phyloP scores from a whole-genome alignment of 1,140 invertebrate genomes.

The Rhagoletis zephyria region DNA sequence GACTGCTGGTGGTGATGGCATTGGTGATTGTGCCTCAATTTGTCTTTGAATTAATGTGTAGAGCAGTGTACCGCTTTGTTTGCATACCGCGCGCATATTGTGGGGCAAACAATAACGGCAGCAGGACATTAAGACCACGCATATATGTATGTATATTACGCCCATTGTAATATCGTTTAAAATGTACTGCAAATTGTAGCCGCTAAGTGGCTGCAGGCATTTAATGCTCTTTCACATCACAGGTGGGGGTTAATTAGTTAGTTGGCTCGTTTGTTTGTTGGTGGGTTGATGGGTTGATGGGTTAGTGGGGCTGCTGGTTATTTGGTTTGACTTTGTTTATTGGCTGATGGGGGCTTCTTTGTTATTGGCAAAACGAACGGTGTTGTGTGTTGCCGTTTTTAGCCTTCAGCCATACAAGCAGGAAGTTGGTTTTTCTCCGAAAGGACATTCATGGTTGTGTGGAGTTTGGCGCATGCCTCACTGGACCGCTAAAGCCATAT shows the following conservation, averaged over 20 bases:
- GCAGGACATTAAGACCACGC: constrained; percentile 47
- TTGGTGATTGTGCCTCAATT: constrained; percentile 22
- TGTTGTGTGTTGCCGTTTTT: constrained; percentile 49
- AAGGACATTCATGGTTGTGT: constrained; percentile 4
- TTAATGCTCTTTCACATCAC: constrained; percentile 24
- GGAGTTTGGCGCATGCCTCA: not conserved
- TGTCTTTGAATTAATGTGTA: constrained; percentile 4
- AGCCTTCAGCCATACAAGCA: constrained; percentile 31
- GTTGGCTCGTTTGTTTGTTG: constrained; percentile 32
- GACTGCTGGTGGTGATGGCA: not conserved
- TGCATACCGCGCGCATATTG: not conserved
- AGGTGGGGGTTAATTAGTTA: constrained; percentile 38
- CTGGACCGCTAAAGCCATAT: not conserved
- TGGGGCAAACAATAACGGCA: constrained; percentile 48
- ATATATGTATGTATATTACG: constrained; percentile 16
- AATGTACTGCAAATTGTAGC: constrained; percentile 45
- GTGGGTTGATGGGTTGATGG: not conserved
- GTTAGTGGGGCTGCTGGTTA: not conserved
- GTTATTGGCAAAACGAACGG: constrained; percentile 46
- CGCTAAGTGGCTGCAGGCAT: constrained; percentile 47
- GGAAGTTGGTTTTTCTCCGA: constrained; percentile 40
- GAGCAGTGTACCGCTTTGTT: not conserved
- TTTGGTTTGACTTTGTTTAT: not conserved
- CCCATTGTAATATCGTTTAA: constrained; percentile 44
- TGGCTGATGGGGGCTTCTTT: not conserved